These are phyloP conservation scores for Vandiemenella viatica DNA, from an alignment of 2,888 invertebrate genomes.

Conservation along the genomic window DNA sequence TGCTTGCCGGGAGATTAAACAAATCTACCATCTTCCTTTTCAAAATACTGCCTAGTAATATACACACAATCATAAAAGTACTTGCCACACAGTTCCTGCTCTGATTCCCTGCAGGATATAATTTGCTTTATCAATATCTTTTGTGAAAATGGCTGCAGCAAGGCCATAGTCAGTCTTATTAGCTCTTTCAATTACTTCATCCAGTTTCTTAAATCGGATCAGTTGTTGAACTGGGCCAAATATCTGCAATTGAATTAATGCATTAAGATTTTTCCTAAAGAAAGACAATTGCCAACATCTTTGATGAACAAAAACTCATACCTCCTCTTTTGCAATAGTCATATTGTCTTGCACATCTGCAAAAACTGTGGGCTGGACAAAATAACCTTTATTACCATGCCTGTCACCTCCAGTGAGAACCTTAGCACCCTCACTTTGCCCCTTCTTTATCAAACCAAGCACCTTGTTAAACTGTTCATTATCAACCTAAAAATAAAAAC, in stretches of 20 bases:
- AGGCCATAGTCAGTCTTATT: slow-evolving; percentile 84
- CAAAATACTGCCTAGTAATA: too few species aligned
- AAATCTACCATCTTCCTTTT: too few species aligned
- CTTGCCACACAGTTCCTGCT: slow-evolving; percentile 56
- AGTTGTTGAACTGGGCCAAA: slow-evolving; percentile 94
- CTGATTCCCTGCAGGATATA: slow-evolving; percentile 53
- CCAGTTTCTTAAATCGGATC: slow-evolving; percentile 68
- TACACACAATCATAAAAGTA: too few species aligned
- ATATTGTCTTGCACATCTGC: slow-evolving; percentile 70
- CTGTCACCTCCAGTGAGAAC: slow-evolving; percentile 60
- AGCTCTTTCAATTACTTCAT: slow-evolving; percentile 77
- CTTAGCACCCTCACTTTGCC: slow-evolving; percentile 73
- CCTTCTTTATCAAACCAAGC: slow-evolving; percentile 58
- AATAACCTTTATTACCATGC: slow-evolving; percentile 59
- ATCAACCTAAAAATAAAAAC: slow-evolving; percentile 44
- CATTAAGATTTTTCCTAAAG: too few species aligned
- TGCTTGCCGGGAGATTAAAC: too few species aligned
- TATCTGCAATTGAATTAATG: slow-evolving; percentile 42
- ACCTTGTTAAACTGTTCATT: slow-evolving; percentile 70
- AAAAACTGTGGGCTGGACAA: slow-evolving; percentile 79
- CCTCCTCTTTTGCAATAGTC: slow-evolving; percentile 72
- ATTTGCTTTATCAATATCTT: slow-evolving; percentile 73
- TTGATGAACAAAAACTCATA: too few species aligned
- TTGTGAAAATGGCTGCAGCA: slow-evolving; percentile 85
- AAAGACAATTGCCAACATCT: too few species aligned